Evolutionary conservation across 1,140 invertebrate genomes (phyloP).

Genomic region (Drosophila mojavensis): DNA sequence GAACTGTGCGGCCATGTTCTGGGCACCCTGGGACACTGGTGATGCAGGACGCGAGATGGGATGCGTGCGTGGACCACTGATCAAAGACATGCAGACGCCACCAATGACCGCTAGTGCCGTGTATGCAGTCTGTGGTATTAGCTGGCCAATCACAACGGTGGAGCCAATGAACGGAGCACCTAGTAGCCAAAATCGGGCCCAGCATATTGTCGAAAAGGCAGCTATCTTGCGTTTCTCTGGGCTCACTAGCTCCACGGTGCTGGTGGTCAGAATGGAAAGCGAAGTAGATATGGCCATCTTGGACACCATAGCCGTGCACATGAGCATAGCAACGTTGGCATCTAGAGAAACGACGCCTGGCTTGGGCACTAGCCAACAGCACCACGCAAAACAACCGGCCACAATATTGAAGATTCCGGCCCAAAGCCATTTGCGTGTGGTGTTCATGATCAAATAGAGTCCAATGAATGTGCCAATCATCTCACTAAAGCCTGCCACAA

Average conservation of each 20-base stretch:
- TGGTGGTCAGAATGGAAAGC: conserved; percentile 81
- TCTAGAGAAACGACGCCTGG: conserved; percentile 61
- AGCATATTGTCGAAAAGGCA: conserved; percentile 80
- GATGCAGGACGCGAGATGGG: conserved; percentile 58
- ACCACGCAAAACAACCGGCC: conserved; percentile 75
- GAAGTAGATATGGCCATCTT: conserved; percentile 81
- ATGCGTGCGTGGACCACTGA: conserved; percentile 78
- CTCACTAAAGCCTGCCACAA: conserved; percentile 79
- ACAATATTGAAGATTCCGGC: conserved; percentile 79
- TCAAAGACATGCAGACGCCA: conserved; percentile 71
- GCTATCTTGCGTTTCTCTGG: conserved; percentile 78
- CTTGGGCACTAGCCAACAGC: conserved; percentile 78
- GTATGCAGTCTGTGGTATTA: conserved; percentile 78
- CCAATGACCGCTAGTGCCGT: conserved; percentile 75
- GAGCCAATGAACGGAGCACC: conserved; percentile 81
- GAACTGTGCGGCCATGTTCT: conserved; percentile 72
- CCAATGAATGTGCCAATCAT: conserved; percentile 84
- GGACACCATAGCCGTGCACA: conserved; percentile 82
- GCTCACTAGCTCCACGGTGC: conserved; percentile 77
- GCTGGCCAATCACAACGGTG: conserved; percentile 73
- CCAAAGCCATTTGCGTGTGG: conserved; percentile 78
- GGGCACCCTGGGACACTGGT: conserved; percentile 46
- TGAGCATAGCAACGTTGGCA: conserved; percentile 71
- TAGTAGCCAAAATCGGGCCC: conserved; percentile 83
- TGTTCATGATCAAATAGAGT: conserved; percentile 77